phyloP scores from a whole-genome alignment of 2,888 invertebrate species.

The Caenorhabditis japonica region DNA sequence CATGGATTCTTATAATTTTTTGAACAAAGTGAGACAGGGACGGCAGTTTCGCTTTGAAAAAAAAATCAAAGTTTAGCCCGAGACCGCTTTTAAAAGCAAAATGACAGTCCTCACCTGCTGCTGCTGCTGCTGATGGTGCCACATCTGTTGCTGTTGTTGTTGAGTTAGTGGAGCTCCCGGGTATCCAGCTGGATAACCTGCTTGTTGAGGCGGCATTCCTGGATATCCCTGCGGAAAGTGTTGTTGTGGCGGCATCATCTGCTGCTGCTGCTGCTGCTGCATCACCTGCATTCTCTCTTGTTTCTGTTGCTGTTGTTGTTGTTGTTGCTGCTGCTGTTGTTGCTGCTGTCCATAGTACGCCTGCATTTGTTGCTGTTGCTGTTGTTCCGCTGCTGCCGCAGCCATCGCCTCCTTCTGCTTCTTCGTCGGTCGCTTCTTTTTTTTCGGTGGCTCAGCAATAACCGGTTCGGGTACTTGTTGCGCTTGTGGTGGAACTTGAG shows the following conservation, averaged over 20 bases:
- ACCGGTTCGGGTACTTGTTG: slow-evolving; percentile 11
- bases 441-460: slow-evolving; percentile 47
- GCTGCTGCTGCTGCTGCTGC: slow-evolving; percentile 46
- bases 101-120: too few species aligned
- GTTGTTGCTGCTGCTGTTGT: slow-evolving; percentile 33
- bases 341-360: too few species aligned
- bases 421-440: slow-evolving; percentile 62
- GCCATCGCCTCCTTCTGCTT: slow-evolving; percentile 57
- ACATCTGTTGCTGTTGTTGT: slow-evolving; percentile 40
- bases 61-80: too few species aligned
- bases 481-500: slow-evolving; percentile 11
- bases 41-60: too few species aligned
- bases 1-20: too few species aligned
- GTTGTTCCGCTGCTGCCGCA: slow-evolving; percentile 28
- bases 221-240: slow-evolving; percentile 29
- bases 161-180: slow-evolving; percentile 32
- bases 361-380: slow-evolving; percentile 41
- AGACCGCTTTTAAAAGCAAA: too few species aligned
- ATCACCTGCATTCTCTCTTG: slow-evolving; percentile 42
- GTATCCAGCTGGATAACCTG: slow-evolving; percentile 46
- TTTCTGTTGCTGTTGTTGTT: slow-evolving; percentile 37
- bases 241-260: slow-evolving; percentile 19
- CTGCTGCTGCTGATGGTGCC: slow-evolving; percentile 45
- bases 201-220: slow-evolving; percentile 21
- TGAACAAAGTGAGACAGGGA: too few species aligned